Base-by-base conservation (phyloP, 2,797 vertebrate genomes). In the Tapirus indicus region DNA sequence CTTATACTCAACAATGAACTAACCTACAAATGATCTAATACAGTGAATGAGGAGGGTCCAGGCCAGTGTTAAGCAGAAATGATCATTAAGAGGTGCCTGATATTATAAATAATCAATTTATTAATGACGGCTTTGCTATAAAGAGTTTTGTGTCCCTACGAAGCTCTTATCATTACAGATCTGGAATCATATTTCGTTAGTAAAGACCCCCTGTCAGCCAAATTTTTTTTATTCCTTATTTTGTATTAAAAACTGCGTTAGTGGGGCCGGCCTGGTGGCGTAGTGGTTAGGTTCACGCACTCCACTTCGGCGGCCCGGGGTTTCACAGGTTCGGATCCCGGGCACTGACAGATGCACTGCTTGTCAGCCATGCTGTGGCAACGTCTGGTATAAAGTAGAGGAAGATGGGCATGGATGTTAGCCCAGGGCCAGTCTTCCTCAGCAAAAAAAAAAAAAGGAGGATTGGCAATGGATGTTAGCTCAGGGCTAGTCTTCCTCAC, bases 61-160 rank as follows among this genome's bases (percentile, higher is more conserved):
- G 75, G 35, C 18, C 68, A 54, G 14, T 38, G 27, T 87, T 52
- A 69, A 62, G 54, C 23, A 72, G n/a, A 80, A 91, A 64, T 38
- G 41, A 27, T 79, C 58, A 38, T 16, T 41, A 44, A 82, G 35
- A 87, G 14, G 58, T n/a, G 0, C 13, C 25, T 69, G 29, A 83
- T 35, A 91, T 72, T 75, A 72, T 29, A 82, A 88, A 79, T 58
- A 91, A 82, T 38, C 54, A 27, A 77, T 90, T 49, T 79, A 52
- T 90, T 86, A 94, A 86, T 68, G 35, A 94, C 21, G 79, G 49
- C 21, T 95, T 93, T 78, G 35, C 88, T 89, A 17, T 62, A n/a
- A 80, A 71, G 23, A 88, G 44, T 89, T 77, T 58, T 6, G 2
- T 49, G 32, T 80, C 68, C 47, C 52, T 88, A 77, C 18, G 47